Percentiles rank a stretch among this genome's conserved stretches.
Evolutionary conservation across 2,113 vertebrate genomes (phyloP).

Genomic region (Callocephalon fimbriatum): DNA sequence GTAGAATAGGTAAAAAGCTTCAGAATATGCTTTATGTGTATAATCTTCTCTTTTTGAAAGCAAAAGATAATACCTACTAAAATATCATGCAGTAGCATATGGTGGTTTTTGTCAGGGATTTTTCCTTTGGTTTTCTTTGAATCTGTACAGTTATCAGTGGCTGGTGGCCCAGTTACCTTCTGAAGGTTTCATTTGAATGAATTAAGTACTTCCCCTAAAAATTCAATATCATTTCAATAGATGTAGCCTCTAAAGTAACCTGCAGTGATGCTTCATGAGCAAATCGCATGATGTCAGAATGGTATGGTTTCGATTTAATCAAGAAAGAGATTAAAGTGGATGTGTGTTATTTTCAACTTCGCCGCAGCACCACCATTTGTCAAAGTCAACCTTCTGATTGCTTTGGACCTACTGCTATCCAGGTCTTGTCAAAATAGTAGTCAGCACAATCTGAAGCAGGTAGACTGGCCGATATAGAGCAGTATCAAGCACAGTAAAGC

Average conservation of each 20-base stretch:
- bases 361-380: constrained; percentile 95
- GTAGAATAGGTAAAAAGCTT: constrained; percentile 82
- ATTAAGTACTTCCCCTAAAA: constrained; percentile 85
- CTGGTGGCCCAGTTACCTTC: constrained; percentile 82
- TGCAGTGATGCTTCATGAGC: constrained; percentile 90
- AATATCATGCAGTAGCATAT: constrained; percentile 76
- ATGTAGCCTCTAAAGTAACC: constrained; percentile 85
- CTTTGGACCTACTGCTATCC: constrained; percentile 98
- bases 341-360: constrained; percentile 99
- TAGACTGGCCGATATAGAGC: constrained; percentile 76
- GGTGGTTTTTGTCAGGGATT: constrained; percentile 68
- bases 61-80: constrained; percentile 81
- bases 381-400: constrained; percentile 99
- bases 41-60: constrained; percentile 80
- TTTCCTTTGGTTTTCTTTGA: constrained; percentile 75
- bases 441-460: constrained; percentile 86
- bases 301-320: constrained; percentile 97
- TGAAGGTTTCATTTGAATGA: constrained; percentile 87
- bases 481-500: constrained; percentile 71
- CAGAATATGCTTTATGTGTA: constrained; percentile 78
- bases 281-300: constrained; percentile 95
- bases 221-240: constrained; percentile 87
- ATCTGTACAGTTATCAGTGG: constrained; percentile 72
- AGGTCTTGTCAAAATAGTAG: constrained; percentile 96
- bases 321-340: constrained; percentile 99